phyloP scores from a whole-genome alignment of 2,113 vertebrate genomes.

The Siphamia tubifer region DNA sequence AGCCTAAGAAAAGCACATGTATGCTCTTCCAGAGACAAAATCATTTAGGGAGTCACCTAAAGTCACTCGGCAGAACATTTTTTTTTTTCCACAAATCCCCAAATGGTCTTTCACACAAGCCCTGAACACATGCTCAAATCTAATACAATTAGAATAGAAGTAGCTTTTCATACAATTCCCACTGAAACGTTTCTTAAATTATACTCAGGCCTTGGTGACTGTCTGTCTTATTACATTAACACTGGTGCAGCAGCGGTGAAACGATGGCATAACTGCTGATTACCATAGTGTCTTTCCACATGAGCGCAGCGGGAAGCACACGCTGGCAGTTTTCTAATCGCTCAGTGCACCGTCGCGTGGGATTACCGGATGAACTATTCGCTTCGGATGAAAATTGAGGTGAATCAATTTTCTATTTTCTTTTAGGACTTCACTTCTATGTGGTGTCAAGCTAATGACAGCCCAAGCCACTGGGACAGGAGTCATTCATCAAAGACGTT shows the following conservation, averaged over 20 bases:
- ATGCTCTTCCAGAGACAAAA: too few species aligned
- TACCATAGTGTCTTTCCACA: constrained; percentile 51
- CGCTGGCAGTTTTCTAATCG: constrained; percentile 48
- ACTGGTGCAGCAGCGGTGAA: constrained; percentile 26
- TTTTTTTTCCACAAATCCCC: constrained; percentile 28
- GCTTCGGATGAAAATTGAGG: constrained; percentile 71
- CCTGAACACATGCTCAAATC: constrained; percentile 27
- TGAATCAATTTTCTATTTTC: constrained; percentile 83
- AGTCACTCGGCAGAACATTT: constrained; percentile 7
- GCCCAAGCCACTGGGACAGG: constrained; percentile 62
- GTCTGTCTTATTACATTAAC: constrained; percentile 52
- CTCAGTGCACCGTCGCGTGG: constrained; percentile 46
- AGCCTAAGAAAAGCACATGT: too few species aligned
- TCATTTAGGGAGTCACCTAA: background rate
- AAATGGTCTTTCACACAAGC: background rate
- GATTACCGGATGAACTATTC: constrained; percentile 71
- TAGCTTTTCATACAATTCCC: constrained; percentile 27
- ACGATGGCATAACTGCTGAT: constrained; percentile 47
- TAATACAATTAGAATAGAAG: constrained; percentile 37
- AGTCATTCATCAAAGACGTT: constrained; percentile 79
- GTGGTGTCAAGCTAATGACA: constrained; percentile 76
- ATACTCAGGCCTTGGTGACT: constrained; percentile 35
- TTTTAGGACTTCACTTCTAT: constrained; percentile 73
- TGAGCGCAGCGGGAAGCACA: constrained; percentile 39
- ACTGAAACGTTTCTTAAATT: constrained; percentile 30